phyloP scores from a whole-genome alignment of 2,888 invertebrate species.

The Crepidodera aurea region DNA sequence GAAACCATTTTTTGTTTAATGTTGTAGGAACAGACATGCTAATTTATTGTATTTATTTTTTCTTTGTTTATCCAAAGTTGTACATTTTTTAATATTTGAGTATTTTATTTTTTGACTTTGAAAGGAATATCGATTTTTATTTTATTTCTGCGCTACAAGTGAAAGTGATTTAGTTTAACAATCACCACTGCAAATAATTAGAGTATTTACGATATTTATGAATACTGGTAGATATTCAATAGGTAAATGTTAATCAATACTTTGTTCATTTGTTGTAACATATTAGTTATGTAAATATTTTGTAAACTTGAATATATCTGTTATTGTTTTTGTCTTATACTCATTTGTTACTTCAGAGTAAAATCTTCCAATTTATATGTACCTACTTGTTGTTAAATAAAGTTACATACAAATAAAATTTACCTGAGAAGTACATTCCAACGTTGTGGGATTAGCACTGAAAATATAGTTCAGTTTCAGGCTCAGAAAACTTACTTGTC shows the following conservation, averaged over 20 bases:
- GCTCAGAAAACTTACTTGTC: no score
- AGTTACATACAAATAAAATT: constrained; percentile 31
- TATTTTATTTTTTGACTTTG: not conserved
- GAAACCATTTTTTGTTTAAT: constrained; percentile 1
- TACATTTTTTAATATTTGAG: constrained; percentile 6
- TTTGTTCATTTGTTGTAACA: constrained; percentile 32
- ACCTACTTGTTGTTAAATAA: constrained; percentile 35
- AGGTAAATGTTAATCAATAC: constrained; percentile 24
- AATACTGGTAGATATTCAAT: constrained; percentile 28
- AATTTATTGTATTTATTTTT: constrained; percentile 22
- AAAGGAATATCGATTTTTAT: not conserved
- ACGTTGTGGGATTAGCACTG: not conserved
- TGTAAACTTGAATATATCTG: constrained; percentile 40
- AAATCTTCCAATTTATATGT: constrained; percentile 37
- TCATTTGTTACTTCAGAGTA: constrained; percentile 35
- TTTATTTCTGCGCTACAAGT: constrained; percentile 11
- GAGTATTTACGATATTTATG: constrained; percentile 28
- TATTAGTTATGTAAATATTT: constrained; percentile 41
- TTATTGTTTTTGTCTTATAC: constrained; percentile 40
- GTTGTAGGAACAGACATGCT: not conserved
- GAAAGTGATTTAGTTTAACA: constrained; percentile 14
- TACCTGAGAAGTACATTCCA: constrained; percentile 6
- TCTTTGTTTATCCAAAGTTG: not conserved
- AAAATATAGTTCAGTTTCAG: no score
- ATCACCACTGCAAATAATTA: constrained; percentile 28